Percentiles rank a stretch among this genome's conserved stretches.
Conservation (phyloP, 1,140 invertebrate species). For the Diorhabda sublineata region DNA sequence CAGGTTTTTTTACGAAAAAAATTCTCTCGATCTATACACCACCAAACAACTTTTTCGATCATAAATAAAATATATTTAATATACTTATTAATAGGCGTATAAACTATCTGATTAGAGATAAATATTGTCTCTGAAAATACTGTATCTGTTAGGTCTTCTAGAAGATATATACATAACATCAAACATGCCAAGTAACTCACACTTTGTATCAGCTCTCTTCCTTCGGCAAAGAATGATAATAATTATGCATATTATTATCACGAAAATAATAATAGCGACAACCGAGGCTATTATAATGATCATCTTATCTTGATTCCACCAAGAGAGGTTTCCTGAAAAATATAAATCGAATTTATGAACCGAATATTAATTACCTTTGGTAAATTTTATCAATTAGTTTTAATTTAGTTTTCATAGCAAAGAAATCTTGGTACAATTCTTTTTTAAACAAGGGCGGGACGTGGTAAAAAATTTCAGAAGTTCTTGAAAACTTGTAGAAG, state of each 20-base stretch:
- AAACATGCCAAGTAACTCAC: slow-evolving; percentile 58
- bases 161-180: slow-evolving; percentile 26
- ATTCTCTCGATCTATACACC: no score
- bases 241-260: slow-evolving; percentile 76
- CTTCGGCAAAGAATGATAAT: slow-evolving; percentile 77
- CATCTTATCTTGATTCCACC: slow-evolving; percentile 76
- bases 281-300: slow-evolving; percentile 71
- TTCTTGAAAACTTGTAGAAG: no score
- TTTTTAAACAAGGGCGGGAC: no score
- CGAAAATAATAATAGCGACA: slow-evolving; percentile 68
- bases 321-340: slow-evolving; percentile 49
- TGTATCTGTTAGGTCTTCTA: slow-evolving; percentile 19
- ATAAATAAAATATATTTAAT: neutral
- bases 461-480: no score
- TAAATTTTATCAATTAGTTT: no score
- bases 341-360: no score
- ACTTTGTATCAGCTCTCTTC: slow-evolving; percentile 77
- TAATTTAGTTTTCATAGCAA: no score
- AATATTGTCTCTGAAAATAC: slow-evolving; percentile 1
- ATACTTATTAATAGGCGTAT: slow-evolving; percentile 2
- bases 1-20: no score
- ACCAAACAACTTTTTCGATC: no score
- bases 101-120: neutral
- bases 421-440: no score
- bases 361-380: no score